These are phyloP conservation scores for Mesoclemmys tuberculata DNA, from an alignment of 2,113 vertebrate species.

Conservation along the genomic window DNA sequence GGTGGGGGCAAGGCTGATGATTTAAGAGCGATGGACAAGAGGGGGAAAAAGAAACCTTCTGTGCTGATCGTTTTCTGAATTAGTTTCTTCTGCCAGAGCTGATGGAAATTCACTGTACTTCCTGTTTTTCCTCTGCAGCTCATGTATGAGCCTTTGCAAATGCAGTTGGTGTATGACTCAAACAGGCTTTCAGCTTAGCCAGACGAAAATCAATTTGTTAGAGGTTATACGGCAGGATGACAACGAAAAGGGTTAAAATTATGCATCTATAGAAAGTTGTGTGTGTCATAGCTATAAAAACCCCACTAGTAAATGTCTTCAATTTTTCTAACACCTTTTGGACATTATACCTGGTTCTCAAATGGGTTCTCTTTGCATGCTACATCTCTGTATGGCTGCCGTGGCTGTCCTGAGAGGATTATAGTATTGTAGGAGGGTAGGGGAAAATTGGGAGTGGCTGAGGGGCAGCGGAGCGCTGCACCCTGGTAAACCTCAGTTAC, in stretches of 20 bases:
- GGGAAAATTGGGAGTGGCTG: not conserved
- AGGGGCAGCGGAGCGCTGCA: not conserved
- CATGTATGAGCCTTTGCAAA: rapidly evolving
- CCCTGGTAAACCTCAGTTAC: not conserved
- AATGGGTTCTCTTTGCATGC: rapidly evolving
- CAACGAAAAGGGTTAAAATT: not conserved
- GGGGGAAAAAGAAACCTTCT: rapidly evolving
- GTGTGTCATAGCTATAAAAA: not conserved
- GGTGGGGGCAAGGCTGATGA: rapidly evolving
- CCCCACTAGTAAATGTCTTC: not conserved
- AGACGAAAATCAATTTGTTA: not conserved
- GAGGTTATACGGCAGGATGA: not conserved
- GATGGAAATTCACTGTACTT: not conserved
- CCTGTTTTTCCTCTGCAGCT: not conserved
- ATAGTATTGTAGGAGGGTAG: not conserved
- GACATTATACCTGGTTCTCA: rapidly evolving
- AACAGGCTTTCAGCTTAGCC: rapidly evolving
- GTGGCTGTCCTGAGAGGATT: not conserved
- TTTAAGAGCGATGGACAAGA: not conserved
- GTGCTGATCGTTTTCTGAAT: not conserved
- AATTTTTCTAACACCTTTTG: rapidly evolving
- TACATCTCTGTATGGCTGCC: not conserved
- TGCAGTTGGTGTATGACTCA: not conserved
- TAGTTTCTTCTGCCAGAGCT: not conserved
- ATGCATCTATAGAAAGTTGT: not conserved